Evolutionary conservation across 2,797 vertebrate genomes (phyloP).

Genomic region (Argentina silus): DNA sequence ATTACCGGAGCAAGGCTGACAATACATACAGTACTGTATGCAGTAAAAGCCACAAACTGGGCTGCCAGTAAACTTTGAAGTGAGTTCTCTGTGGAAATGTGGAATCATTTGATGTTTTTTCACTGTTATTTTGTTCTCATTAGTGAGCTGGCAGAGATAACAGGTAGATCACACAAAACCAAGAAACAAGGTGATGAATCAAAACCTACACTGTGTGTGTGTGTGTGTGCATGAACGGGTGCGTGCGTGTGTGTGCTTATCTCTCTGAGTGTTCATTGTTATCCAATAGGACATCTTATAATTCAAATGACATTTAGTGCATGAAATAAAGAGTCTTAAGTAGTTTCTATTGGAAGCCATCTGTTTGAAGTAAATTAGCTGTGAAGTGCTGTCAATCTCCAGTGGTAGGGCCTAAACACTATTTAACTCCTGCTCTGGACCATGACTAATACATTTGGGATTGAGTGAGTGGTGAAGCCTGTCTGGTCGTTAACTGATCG

Average conservation of each 20-base stretch:
- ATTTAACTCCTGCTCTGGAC: too few species aligned
- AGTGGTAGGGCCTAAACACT: too few species aligned
- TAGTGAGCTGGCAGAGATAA: slow-evolving; percentile 51
- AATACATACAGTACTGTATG: too few species aligned
- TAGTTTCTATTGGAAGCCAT: too few species aligned
- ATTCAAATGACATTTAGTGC: background rate
- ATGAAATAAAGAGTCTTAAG: too few species aligned
- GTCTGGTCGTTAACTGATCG: too few species aligned
- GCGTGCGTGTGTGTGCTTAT: background rate
- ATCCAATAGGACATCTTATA: slow-evolving; percentile 28
- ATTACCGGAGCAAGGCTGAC: too few species aligned
- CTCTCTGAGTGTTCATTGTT: background rate
- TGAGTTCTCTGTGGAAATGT: slow-evolving; percentile 37
- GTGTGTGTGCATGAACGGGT: background rate
- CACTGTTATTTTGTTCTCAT: slow-evolving; percentile 50
- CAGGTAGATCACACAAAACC: slow-evolving; percentile 33
- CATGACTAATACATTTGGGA: too few species aligned
- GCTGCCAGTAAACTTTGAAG: slow-evolving; percentile 57
- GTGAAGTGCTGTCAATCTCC: too few species aligned
- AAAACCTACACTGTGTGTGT: slow-evolving; percentile 17
- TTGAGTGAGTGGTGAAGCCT: too few species aligned
- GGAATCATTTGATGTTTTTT: slow-evolving; percentile 36
- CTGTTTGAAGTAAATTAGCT: too few species aligned
- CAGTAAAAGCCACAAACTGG: background rate
- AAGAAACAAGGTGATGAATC: slow-evolving; percentile 30